Conservation (phyloP, 2,797 vertebrate genomes). For the Notolepis coatsorum region DNA sequence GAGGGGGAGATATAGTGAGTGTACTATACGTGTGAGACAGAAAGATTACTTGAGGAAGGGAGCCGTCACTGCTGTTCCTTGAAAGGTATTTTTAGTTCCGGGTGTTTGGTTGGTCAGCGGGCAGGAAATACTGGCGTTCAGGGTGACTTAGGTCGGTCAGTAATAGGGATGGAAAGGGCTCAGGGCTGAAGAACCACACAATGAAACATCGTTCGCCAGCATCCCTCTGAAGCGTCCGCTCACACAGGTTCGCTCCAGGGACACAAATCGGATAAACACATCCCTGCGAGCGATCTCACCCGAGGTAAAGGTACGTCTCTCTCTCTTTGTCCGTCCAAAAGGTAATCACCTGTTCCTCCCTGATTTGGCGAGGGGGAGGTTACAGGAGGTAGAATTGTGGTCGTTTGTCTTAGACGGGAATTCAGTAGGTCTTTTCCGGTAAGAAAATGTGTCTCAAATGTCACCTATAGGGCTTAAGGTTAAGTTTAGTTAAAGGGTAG, state of each 20-base stretch:
- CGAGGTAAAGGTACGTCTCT: conserved; percentile 66
- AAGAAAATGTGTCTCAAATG: not conserved
- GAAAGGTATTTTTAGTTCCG: conserved; percentile 76
- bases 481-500: not conserved
- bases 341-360: not conserved
- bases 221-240: conserved; percentile 20
- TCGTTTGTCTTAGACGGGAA: conserved; percentile 4
- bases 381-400: not conserved
- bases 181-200: conserved; percentile 76
- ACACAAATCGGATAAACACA: conserved; percentile 5
- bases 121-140: conserved; percentile 63
- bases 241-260: conserved; percentile 17
- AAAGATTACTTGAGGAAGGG: conserved; percentile 33
- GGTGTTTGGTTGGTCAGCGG: conserved; percentile 46
- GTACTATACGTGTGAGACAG: conserved; percentile 33
- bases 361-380: conserved; percentile 10
- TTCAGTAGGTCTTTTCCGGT: not conserved
- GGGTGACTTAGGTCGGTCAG: conserved; percentile 64
- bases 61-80: conserved; percentile 68
- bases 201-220: conserved; percentile 68
- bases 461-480: not conserved
- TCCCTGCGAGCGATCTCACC: not conserved
- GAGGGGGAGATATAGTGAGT: no score
- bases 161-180: conserved; percentile 81
- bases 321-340: not conserved